Evolutionary conservation across 2,888 invertebrate genomes (phyloP).

Genomic region (Philaethria dido): DNA sequence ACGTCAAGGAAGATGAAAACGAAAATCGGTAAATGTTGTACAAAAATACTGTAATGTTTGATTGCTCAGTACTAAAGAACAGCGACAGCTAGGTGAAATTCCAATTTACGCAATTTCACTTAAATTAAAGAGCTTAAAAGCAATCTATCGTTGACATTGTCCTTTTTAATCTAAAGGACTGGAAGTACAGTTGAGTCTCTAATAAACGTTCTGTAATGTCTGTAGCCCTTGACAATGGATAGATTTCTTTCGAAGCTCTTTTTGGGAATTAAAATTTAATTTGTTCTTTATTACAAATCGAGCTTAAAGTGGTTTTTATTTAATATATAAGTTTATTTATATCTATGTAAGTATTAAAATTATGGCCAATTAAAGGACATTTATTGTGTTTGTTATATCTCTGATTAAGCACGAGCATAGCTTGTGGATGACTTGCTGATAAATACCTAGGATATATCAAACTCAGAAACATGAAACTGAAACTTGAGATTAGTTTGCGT

Average conservation of each 20-base stretch:
- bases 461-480: constrained; percentile 1
- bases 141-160: neutral
- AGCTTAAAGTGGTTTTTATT: too few relatives aligned
- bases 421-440: neutral
- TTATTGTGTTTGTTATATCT: neutral
- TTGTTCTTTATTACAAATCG: neutral
- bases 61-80: neutral
- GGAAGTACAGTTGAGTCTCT: constrained; percentile 6
- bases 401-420: neutral
- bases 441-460: constrained; percentile 4
- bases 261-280: neutral
- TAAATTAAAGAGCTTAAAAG: constrained; percentile 9
- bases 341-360: neutral
- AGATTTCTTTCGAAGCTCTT: neutral
- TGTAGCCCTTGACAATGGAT: constrained; percentile 12
- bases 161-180: constrained; percentile 10
- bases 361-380: neutral
- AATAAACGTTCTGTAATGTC: constrained; percentile 23
- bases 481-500: constrained; percentile 19
- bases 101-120: constrained; percentile 5
- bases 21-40: constrained; percentile 4
- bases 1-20: neutral
- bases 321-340: too few relatives aligned
- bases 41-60: constrained; percentile 7
- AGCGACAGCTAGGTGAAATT: neutral